Evolutionary conservation across 2,888 invertebrate genomes (phyloP).

Genomic region (Frankliniella fusca): DNA sequence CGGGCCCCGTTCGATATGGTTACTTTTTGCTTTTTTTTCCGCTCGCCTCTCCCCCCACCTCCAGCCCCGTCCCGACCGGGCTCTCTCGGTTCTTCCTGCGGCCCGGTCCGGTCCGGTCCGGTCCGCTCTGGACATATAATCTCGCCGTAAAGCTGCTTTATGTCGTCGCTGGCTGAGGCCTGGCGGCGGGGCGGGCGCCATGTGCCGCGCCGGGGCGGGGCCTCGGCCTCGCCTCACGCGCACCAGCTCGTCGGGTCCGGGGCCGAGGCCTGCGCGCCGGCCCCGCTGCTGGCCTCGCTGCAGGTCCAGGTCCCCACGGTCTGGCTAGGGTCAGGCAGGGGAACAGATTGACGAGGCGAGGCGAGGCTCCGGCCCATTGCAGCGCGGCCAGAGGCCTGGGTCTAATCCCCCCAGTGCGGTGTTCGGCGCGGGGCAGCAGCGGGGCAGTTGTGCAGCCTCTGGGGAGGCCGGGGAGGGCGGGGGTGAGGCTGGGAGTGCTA

Average conservation of each 20-base stretch:
- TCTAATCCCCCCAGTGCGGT: no score
- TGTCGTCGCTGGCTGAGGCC: not conserved
- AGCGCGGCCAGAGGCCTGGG: no score
- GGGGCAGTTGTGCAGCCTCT: not conserved
- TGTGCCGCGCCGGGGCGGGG: not conserved
- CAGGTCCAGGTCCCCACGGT: no score
- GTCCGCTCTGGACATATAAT: not conserved
- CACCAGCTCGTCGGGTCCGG: not conserved
- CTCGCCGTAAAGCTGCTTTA: constrained; percentile 10
- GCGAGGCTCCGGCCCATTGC: no score
- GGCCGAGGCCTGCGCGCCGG: no score
- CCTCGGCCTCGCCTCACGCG: not conserved
- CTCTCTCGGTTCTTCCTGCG: not conserved
- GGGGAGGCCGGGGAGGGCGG: not conserved
- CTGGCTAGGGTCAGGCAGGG: no score
- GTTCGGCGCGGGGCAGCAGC: no score
- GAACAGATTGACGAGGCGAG: no score
- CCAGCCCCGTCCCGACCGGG: not conserved
- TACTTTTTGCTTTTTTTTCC: not conserved
- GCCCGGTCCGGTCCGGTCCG: no score
- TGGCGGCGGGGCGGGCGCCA: not conserved
- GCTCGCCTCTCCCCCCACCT: not conserved
- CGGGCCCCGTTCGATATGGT: no score
- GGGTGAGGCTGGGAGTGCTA: not conserved
- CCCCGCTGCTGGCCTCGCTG: no score